Evolutionary conservation across 2,797 vertebrate species (phyloP).

Genomic region (Oreortyx pictus): DNA sequence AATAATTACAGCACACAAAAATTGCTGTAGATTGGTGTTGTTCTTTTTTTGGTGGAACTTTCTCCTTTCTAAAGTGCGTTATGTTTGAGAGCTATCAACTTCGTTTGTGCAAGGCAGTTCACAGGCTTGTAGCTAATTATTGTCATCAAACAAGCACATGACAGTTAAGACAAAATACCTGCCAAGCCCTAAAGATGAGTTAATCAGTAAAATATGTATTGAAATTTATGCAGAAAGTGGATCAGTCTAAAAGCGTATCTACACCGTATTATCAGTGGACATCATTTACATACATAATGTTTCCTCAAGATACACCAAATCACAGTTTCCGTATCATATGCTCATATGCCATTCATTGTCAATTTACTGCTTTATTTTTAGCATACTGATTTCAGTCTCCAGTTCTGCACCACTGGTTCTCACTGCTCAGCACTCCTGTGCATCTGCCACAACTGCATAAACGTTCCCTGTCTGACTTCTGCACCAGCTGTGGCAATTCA

Average conservation of each 20-base stretch:
- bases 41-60: not conserved
- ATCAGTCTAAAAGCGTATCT: not conserved
- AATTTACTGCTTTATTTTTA: not conserved
- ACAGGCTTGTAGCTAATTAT: not conserved
- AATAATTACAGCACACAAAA: not conserved
- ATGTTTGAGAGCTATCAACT: not conserved
- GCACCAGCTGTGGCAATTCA: not conserved
- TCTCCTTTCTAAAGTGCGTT: not conserved
- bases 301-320: not conserved
- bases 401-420: not conserved
- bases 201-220: not conserved
- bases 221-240: not conserved
- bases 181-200: not conserved
- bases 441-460: not conserved
- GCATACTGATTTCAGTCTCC: not conserved
- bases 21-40: not conserved
- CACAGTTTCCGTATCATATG: not conserved
- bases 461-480: rapidly evolving
- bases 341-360: not conserved
- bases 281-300: not conserved
- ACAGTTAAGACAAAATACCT: not conserved
- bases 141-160: not conserved
- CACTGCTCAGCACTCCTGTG: not conserved
- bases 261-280: not conserved
- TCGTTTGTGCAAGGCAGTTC: not conserved